These are phyloP conservation scores for Varanus salvator DNA, from an alignment of 2,113 vertebrate species.

Conservation along the genomic window DNA sequence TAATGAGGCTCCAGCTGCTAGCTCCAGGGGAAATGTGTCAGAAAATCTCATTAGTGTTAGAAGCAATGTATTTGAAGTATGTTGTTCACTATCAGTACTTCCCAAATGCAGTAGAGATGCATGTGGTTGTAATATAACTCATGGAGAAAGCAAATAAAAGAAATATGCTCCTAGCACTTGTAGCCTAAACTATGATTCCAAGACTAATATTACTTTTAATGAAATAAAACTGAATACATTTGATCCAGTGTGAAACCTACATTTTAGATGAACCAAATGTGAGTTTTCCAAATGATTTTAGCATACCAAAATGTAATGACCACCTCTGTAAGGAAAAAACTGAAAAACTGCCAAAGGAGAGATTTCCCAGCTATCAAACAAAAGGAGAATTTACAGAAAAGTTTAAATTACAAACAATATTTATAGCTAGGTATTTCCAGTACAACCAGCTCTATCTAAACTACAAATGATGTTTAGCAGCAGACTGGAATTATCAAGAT, in stretches of 20 bases:
- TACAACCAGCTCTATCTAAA: background rate
- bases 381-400: background rate
- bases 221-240: background rate
- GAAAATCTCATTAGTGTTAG: background rate
- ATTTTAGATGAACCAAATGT: background rate
- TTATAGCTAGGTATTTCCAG: background rate
- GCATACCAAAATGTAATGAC: background rate
- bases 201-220: background rate
- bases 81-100: background rate
- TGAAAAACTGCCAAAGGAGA: background rate
- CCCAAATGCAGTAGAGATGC: background rate
- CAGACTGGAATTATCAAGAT: background rate
- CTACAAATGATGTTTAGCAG: background rate
- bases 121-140: background rate
- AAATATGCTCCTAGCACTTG: background rate
- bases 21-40: background rate
- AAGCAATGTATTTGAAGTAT: background rate
- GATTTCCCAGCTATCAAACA: background rate
- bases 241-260: background rate
- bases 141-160: background rate
- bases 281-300: background rate
- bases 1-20: background rate
- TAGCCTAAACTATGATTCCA: background rate
- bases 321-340: background rate
- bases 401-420: background rate